Evolutionary conservation across 1,140 invertebrate genomes (phyloP).

Genomic region (Babylonia areolata): DNA sequence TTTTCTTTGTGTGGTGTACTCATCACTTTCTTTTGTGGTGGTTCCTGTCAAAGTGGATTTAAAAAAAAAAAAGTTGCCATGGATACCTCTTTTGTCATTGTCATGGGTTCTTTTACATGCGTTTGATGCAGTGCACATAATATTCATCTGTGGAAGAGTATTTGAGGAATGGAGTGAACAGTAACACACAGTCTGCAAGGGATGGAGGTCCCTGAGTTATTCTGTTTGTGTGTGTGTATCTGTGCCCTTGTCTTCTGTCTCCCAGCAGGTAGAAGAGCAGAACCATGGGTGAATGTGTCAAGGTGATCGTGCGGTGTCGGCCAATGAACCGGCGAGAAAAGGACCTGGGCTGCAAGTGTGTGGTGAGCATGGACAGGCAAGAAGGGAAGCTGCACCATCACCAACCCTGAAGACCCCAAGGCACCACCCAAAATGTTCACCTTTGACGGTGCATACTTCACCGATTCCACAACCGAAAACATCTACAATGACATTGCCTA

Average conservation of each 20-base stretch:
- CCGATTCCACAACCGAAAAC: constrained; percentile 81
- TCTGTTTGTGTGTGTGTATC: background rate
- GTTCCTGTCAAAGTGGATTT: too few species aligned
- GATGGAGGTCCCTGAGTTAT: too few species aligned
- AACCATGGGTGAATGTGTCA: constrained; percentile 84
- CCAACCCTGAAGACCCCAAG: constrained; percentile 79
- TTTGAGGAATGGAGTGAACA: too few species aligned
- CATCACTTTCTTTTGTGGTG: too few species aligned
- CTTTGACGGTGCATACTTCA: constrained; percentile 83
- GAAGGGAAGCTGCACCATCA: constrained; percentile 79
- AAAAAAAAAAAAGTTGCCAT: too few species aligned
- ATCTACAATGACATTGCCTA: constrained; percentile 84
- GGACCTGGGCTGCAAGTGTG: constrained; percentile 84
- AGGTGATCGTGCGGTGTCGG: constrained; percentile 93
- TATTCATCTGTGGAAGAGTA: too few species aligned
- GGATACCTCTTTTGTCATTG: too few species aligned
- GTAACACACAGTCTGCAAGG: too few species aligned
- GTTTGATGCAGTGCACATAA: too few species aligned
- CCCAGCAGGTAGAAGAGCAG: background rate
- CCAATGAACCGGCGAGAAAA: constrained; percentile 89
- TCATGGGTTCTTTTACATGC: too few species aligned
- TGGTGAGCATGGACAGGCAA: constrained; percentile 84
- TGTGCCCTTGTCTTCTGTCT: background rate
- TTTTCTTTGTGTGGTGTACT: too few species aligned
- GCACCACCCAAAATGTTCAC: constrained; percentile 85